These are phyloP conservation scores for Centrocercus urophasianus DNA, from an alignment of 2,113 vertebrate species.

Conservation along the genomic window DNA sequence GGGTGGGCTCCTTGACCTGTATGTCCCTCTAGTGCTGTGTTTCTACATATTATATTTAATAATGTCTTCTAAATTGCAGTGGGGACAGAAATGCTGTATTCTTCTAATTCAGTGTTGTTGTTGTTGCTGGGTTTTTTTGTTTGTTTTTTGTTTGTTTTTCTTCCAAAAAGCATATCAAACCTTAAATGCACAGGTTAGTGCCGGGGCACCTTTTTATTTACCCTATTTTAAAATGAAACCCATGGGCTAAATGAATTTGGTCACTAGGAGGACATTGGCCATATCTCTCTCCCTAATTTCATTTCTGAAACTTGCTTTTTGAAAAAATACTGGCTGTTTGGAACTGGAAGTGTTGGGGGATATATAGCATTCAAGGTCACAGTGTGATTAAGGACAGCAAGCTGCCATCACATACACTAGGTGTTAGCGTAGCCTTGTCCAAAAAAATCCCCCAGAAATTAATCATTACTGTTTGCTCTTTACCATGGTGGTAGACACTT, in stretches of 20 bases:
- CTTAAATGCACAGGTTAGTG: not conserved
- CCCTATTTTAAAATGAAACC: constrained; percentile 24
- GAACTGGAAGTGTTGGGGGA: constrained; percentile 19
- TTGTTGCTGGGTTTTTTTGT: not conserved
- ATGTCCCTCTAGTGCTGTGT: constrained; percentile 5
- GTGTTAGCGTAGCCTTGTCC: constrained; percentile 22
- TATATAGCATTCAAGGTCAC: constrained; percentile 63
- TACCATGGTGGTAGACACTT: constrained; percentile 40
- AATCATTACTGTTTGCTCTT: constrained; percentile 68
- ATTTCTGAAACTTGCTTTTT: constrained; percentile 41
- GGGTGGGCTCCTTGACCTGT: constrained; percentile 9
- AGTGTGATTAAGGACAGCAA: constrained; percentile 44
- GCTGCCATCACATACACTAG: constrained; percentile 4
- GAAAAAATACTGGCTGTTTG: constrained; percentile 36
- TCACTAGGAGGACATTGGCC: constrained; percentile 11
- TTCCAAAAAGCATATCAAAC: not conserved
- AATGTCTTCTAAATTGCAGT: constrained; percentile 21
- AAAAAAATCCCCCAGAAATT: constrained; percentile 48
- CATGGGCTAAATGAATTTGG: not conserved
- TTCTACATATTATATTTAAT: constrained; percentile 6
- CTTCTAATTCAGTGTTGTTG: not conserved
- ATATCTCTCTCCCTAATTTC: constrained; percentile 33
- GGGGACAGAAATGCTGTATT: not conserved
- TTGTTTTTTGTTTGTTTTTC: not conserved
- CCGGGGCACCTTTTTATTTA: constrained; percentile 30